A percentile compares a stretch with the other conserved stretches of the same genome.
Evolutionary conservation across 2,888 invertebrate species (phyloP).

Genomic region (Hemaris fuciformis): DNA sequence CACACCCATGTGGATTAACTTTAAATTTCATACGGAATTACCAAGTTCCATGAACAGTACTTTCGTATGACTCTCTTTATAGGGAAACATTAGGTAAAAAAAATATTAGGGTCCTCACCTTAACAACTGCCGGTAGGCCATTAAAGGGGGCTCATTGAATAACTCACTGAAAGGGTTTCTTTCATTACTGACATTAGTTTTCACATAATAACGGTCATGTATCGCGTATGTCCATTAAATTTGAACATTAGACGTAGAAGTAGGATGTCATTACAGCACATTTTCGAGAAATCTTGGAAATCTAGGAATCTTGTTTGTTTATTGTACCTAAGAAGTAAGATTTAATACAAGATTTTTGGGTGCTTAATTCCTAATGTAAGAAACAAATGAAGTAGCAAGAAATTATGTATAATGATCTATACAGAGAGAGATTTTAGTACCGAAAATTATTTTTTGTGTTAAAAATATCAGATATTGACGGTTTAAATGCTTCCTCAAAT

Average conservation of each 20-base stretch:
- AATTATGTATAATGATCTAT: no score
- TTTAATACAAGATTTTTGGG: no score
- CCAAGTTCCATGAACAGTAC: background rate
- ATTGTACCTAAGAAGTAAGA: no score
- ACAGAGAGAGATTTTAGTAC: no score
- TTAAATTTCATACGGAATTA: background rate
- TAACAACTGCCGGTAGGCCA: slow-evolving; percentile 32
- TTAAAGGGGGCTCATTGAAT: slow-evolving; percentile 36
- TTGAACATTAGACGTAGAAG: slow-evolving; percentile 18
- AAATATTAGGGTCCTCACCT: slow-evolving; percentile 11
- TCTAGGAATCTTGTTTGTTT: no score
- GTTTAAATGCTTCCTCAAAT: no score
- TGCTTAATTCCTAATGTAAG: no score
- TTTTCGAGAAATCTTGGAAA: background rate
- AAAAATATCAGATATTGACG: no score
- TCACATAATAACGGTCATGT: slow-evolving; percentile 32
- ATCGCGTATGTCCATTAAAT: slow-evolving; percentile 30
- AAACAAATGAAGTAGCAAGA: no score
- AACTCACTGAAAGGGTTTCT: slow-evolving; percentile 40
- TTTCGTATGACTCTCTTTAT: background rate
- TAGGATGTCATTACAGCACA: slow-evolving; percentile 14
- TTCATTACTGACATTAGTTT: slow-evolving; percentile 45
- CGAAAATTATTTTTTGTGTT: no score
- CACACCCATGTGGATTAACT: background rate
- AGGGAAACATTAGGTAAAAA: background rate